A percentile compares a stretch with the other conserved stretches of the same genome.
Evolutionary conservation across 2,888 invertebrate genomes (phyloP).

Genomic region (Napeogenes sylphis): DNA sequence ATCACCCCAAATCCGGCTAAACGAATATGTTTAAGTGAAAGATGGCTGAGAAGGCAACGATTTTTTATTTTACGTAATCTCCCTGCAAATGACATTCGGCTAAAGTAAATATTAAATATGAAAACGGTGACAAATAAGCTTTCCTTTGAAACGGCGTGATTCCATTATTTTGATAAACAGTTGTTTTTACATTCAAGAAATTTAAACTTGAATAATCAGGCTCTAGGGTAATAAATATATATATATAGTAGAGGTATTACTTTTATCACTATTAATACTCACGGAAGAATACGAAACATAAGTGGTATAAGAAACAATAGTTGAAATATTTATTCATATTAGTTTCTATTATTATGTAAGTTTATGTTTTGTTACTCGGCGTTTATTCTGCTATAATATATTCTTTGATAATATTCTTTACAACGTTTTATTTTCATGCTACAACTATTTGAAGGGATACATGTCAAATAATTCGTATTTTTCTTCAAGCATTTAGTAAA

Average conservation of each 20-base stretch:
- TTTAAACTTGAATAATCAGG: no score
- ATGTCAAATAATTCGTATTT: slow-evolving; percentile 20
- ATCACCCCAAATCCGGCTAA: slow-evolving; percentile 62
- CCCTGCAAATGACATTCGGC: slow-evolving; percentile 44
- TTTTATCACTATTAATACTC: no score
- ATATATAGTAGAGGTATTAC: no score
- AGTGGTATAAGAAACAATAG: no score
- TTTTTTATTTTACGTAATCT: slow-evolving; percentile 54
- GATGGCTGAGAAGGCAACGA: slow-evolving; percentile 55
- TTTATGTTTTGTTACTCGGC: no score
- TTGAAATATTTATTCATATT: no score
- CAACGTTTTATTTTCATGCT: background rate
- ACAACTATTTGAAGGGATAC: background rate
- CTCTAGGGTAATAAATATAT: no score
- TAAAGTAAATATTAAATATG: slow-evolving; percentile 20
- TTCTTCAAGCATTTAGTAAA: slow-evolving; percentile 44
- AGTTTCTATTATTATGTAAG: no score
- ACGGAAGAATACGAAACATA: no score
- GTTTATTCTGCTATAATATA: no score
- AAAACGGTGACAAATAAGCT: slow-evolving; percentile 6
- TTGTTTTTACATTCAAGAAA: background rate
- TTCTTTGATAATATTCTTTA: background rate
- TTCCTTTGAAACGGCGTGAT: slow-evolving; percentile 2
- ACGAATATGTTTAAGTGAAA: slow-evolving; percentile 66
- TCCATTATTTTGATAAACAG: background rate